A percentile compares a stretch with the other conserved stretches of the same genome.
These are phyloP conservation scores for Nestor notabilis DNA, from an alignment of 2,113 vertebrate species.

Conservation along the genomic window DNA sequence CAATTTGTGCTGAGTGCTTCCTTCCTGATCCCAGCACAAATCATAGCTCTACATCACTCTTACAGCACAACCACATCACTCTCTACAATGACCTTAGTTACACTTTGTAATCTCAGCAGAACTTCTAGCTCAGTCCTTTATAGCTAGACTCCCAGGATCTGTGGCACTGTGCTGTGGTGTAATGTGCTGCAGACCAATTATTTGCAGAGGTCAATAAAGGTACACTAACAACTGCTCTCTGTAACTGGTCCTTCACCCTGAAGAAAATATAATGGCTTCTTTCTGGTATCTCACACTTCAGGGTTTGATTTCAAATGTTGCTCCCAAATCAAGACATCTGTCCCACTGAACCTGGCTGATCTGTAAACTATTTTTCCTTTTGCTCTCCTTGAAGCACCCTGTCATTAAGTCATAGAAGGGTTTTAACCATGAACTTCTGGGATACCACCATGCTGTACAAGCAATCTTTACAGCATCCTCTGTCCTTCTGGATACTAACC, in stretches of 20 bases:
- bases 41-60: background rate
- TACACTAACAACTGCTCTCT: background rate
- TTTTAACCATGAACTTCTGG: background rate
- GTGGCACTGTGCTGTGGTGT: background rate
- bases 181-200: background rate
- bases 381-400: background rate
- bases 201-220: background rate
- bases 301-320: background rate
- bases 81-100: background rate
- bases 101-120: background rate
- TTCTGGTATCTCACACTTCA: background rate
- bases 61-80: background rate
- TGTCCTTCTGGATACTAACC: background rate
- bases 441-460: background rate
- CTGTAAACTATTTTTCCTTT: background rate
- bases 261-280: background rate
- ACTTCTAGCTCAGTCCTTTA: background rate
- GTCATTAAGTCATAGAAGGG: background rate
- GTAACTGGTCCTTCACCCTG: background rate
- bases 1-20: background rate
- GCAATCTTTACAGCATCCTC: background rate
- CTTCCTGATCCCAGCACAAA: background rate
- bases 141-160: background rate
- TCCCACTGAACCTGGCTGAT: background rate
- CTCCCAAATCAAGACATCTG: background rate